Evolutionary conservation across 2,888 invertebrate genomes (phyloP).

Genomic region (Cheilosia scutellata): DNA sequence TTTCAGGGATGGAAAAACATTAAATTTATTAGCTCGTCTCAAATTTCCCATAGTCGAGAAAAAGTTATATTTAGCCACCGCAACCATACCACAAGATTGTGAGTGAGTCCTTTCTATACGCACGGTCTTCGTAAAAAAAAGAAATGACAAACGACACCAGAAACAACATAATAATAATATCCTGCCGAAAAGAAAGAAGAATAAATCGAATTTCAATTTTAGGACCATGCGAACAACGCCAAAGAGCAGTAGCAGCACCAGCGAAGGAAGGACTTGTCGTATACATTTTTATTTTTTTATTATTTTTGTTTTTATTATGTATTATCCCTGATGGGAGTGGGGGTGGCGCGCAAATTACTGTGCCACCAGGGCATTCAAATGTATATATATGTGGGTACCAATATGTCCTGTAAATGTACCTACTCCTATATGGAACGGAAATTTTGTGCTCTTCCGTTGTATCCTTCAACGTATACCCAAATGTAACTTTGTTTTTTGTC

Average conservation of each 20-base stretch:
- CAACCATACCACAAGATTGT: not conserved
- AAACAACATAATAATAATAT: conserved; percentile 12
- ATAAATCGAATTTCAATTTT: conserved; percentile 63
- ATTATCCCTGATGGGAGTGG: conserved; percentile 23
- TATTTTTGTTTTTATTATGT: conserved; percentile 18
- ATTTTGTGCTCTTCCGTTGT: not conserved
- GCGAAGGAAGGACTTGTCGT: not conserved
- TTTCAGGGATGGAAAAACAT: conserved; percentile 50
- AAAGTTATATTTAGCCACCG: conserved; percentile 42
- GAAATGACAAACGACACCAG: not conserved
- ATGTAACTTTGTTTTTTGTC: not conserved
- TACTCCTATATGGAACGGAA: not conserved
- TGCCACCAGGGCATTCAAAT: conserved; percentile 20
- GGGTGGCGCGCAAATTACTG: conserved; percentile 45
- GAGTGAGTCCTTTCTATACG: conserved; percentile 9
- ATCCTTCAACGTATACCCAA: too few species aligned
- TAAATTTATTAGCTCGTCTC: conserved; percentile 64
- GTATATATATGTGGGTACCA: not conserved
- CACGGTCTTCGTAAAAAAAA: not conserved
- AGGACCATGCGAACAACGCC: not conserved
- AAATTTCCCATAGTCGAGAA: conserved; percentile 40
- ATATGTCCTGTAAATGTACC: not conserved
- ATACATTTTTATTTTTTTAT: conserved; percentile 37
- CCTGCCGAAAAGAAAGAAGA: conserved; percentile 2
- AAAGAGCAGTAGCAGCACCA: conserved; percentile 1